Conservation (phyloP, 2,888 invertebrate species). For the Andricus quercusramuli region DNA sequence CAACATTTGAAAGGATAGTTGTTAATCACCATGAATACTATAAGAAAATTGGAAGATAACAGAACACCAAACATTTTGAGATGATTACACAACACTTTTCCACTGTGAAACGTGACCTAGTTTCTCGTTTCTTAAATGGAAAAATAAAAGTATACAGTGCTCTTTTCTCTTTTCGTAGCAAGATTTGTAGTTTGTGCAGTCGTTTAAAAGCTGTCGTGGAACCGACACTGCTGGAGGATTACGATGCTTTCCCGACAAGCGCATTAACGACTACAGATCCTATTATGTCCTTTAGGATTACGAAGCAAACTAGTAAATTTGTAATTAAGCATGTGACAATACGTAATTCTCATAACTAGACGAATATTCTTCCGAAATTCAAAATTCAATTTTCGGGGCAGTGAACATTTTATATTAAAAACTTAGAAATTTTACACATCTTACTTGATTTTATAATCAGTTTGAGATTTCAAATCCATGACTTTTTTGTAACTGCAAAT, state of each 20-base stretch:
- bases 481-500: too few species aligned
- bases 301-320: neutral
- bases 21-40: too few species aligned
- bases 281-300: conserved; percentile 28
- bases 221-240: conserved; percentile 29
- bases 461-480: too few species aligned
- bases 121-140: neutral
- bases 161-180: conserved; percentile 3
- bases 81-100: too few species aligned
- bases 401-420: neutral
- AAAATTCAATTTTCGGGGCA: neutral
- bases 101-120: neutral
- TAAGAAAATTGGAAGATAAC: too few species aligned
- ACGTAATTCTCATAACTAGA: neutral
- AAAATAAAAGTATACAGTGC: neutral
- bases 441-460: too few species aligned
- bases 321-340: conserved; percentile 22
- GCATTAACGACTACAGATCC: conserved; percentile 23
- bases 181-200: conserved; percentile 37
- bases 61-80: too few species aligned
- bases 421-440: too few species aligned
- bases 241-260: conserved; percentile 27
- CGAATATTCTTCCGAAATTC: neutral
- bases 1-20: too few species aligned
- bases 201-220: conserved; percentile 37